phyloP scores from a whole-genome alignment of 2,888 invertebrate species.

The Pachycephus smyrnensis region DNA sequence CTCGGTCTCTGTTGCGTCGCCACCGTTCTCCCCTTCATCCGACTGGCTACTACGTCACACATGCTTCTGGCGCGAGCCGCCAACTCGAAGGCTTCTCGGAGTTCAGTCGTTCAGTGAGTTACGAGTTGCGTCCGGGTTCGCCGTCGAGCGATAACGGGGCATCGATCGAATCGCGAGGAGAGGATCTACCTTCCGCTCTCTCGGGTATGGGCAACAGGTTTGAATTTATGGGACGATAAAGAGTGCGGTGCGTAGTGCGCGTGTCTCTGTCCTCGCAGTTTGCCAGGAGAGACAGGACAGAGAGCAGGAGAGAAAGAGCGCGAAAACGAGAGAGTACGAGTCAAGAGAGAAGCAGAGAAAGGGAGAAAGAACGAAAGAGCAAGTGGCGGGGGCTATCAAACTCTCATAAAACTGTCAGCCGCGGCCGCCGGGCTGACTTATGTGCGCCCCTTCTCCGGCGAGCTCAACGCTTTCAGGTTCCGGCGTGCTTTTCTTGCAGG shows the following conservation, averaged over 20 bases:
- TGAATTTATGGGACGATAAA: slow-evolving; percentile 67
- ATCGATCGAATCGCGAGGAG: slow-evolving; percentile 50
- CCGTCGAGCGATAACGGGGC: slow-evolving; percentile 52
- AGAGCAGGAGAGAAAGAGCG: slow-evolving; percentile 22
- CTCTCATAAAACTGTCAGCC: slow-evolving; percentile 68
- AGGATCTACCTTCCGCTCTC: slow-evolving; percentile 44
- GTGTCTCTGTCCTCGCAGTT: slow-evolving; percentile 48
- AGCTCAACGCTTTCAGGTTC: slow-evolving; percentile 22
- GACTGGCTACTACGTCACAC: slow-evolving; percentile 57
- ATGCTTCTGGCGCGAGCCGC: slow-evolving; percentile 56
- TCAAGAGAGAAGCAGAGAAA: slow-evolving; percentile 4
- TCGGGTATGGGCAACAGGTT: slow-evolving; percentile 64
- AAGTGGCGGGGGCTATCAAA: slow-evolving; percentile 63
- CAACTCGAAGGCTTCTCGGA: slow-evolving; percentile 42
- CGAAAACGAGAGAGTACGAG: slow-evolving; percentile 16
- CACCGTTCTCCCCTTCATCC: slow-evolving; percentile 47
- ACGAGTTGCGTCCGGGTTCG: slow-evolving; percentile 56
- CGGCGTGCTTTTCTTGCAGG: slow-evolving; percentile 10
- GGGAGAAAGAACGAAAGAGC: slow-evolving; percentile 28
- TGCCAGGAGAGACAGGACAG: slow-evolving; percentile 34
- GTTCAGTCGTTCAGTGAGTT: slow-evolving; percentile 53
- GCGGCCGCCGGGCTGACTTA: slow-evolving; percentile 61
- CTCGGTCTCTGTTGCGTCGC: slow-evolving; percentile 60
- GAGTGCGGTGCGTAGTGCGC: slow-evolving; percentile 63
- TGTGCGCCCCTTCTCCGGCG: slow-evolving; percentile 43